Evolutionary conservation across 2,113 vertebrate genomes (phyloP), one percentile per base, ranked within the genome.

Genomic region (Casuarius casuarius): DNA sequence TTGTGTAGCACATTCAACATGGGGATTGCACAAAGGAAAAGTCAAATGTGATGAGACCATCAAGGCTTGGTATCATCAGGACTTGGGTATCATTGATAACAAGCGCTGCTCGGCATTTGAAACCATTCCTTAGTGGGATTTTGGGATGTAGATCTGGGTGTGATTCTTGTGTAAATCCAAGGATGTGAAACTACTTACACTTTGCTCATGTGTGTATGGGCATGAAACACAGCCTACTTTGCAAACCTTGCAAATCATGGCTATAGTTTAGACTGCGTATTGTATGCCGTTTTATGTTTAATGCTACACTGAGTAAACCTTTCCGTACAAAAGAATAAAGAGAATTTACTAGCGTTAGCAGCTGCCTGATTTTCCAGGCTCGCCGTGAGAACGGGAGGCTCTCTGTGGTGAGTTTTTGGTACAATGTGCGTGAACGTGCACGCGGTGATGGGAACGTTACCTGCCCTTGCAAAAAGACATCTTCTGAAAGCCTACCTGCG

Each of bases 351-450:
- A 31, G 18, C 18, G 8, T 33, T 31, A 18, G 62, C 16, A 71
- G 44, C 48, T 75, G 56, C 33, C 51, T 80, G 58, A 42, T 35
- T 38, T 65, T 74, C 48, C 16, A 75, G 51, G 40, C 26, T 84
- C 48, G 10, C 0, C 0, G 22, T 0, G 2, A 80, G 49, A 73
- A 87, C 61, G 4, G 3, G 48, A 81, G 65, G 38, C 33, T 84
- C 66, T 56, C 59, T 33, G 42, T 2, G 26, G 25, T 42, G 29
- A 40, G 20, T 15, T 94, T 46, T 91, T 1, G 6, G 44, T 22
- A 44, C 42, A 22, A 1, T 2, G 40, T 25, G 46, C 17, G 40
- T 5, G 9, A 1, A 2, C 16, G 63, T 19, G 14, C 31, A 20
- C 0, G 0, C 14, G 10, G 7, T 29, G 33, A 62, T 35, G 35